These are phyloP conservation scores for Eurytoma californica DNA, from an alignment of 2,888 invertebrate species.

Conservation along the genomic window DNA sequence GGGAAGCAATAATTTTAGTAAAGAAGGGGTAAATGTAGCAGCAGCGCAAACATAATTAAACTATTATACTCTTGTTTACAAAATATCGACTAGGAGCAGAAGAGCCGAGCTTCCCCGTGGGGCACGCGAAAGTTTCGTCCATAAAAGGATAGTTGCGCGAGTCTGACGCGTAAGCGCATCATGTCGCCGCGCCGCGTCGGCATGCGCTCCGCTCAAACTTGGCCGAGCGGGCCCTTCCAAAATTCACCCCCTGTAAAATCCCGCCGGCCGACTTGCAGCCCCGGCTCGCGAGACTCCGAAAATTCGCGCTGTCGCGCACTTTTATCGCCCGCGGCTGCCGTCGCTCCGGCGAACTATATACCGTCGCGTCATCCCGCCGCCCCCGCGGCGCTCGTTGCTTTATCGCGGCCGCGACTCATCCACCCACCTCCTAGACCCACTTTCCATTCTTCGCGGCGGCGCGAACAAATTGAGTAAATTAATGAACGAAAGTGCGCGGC, in stretches of 20 bases:
- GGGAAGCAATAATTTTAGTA: too few species aligned
- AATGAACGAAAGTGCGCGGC: not conserved
- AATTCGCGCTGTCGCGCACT: slow-evolving; percentile 27
- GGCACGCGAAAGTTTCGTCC: not conserved
- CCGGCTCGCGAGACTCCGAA: too few species aligned
- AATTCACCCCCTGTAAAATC: slow-evolving; percentile 40
- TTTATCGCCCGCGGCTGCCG: slow-evolving; percentile 33
- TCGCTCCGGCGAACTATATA: not conserved
- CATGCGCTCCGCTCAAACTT: not conserved
- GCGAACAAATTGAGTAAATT: slow-evolving; percentile 31
- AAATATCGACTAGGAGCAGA: not conserved
- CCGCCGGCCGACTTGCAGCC: slow-evolving; percentile 10
- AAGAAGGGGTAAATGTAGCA: too few species aligned
- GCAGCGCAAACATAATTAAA: not conserved
- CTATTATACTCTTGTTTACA: not conserved
- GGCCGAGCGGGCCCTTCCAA: slow-evolving; percentile 12
- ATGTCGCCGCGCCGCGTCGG: not conserved
- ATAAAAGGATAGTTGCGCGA: slow-evolving; percentile 3
- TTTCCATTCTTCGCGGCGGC: slow-evolving; percentile 3
- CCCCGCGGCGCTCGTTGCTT: too few species aligned
- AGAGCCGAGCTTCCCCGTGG: not conserved
- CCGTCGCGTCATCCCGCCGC: too few species aligned
- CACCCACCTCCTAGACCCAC: not conserved
- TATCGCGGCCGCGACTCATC: too few species aligned
- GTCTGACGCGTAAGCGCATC: not conserved